Base-by-base conservation (phyloP, 2,888 invertebrate species). In the Mantis religiosa region DNA sequence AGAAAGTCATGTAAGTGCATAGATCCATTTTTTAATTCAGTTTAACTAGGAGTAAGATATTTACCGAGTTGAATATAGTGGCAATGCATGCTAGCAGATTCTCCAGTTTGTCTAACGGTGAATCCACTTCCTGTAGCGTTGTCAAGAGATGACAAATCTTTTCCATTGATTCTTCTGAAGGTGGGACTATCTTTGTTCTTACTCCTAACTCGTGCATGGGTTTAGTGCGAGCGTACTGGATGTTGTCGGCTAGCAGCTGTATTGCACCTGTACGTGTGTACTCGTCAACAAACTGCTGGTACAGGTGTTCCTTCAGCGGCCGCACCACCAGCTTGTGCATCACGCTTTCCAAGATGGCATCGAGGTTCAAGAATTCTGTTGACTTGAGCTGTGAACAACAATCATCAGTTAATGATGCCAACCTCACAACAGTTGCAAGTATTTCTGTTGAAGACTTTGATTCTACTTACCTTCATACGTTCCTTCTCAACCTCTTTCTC, bases 351-450 rank as follows among this genome's bases (percentile, higher is more conserved):
- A 99, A 94, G 91, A 99, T 98, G 89, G 98, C 97, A 92, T 99
- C 99, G 92, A 99, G 94, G 94, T 99, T 99, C 92, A 99, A 95
- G 93, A 99, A 98, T 93, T 99, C 98, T 90, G 97, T 97, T 3
- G 97, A 94, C 92, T 97, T 97, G 89, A 99, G 94, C 94, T 97
- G 94, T 3, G 93, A 93, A 87, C 84, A 90, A 89, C 85, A 90
- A 54, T 20, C 28, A 27, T 20, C 84, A 28, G 25, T 25, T 27
- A 47, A 25, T 28, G 27, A 8, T 30, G 25, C 34, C 34, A 34
- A 34, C 34, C 3, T 34, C 34, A 34, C 34, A 34, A 34, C 0
- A 34, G 34, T 14, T 7, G 27, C 82, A 27, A 12, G 27, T 27
- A 8, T 27, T 27, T 27, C 1, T 82, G 14, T 15, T 34, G 34